Conservation (phyloP, 2,113 vertebrate genomes). For the Pachyramphus minor region DNA sequence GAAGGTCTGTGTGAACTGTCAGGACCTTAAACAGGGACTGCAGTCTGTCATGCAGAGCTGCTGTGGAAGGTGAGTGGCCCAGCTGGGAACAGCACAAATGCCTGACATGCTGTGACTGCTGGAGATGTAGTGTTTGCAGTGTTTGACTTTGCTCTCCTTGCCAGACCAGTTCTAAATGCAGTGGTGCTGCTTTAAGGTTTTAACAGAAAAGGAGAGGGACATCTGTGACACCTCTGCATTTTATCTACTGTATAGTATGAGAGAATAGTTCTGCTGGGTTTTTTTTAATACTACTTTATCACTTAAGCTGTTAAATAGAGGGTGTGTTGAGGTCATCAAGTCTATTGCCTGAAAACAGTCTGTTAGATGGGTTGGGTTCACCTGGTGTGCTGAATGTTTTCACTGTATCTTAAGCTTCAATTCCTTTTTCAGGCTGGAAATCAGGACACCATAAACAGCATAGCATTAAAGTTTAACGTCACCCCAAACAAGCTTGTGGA, state of each 20-base stretch:
- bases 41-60: neutral
- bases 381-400: neutral
- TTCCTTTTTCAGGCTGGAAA: conserved; percentile 80
- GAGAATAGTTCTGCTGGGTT: neutral
- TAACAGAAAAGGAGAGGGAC: neutral
- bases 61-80: neutral
- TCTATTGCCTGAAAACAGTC: neutral
- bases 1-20: neutral
- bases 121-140: neutral
- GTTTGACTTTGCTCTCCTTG: neutral
- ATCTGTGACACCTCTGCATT: neutral
- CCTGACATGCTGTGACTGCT: rapidly evolving
- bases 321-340: neutral
- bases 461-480: conserved; percentile 93
- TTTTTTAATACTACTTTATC: neutral
- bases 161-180: neutral
- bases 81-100: neutral
- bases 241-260: neutral
- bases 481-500: conserved; percentile 96
- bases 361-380: neutral
- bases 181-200: neutral
- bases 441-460: conserved; percentile 90
- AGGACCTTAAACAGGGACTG: neutral
- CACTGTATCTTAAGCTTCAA: neutral
- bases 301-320: neutral